Base-by-base conservation (phyloP, 2,113 vertebrate species). In the Elephantulus edwardii region DNA sequence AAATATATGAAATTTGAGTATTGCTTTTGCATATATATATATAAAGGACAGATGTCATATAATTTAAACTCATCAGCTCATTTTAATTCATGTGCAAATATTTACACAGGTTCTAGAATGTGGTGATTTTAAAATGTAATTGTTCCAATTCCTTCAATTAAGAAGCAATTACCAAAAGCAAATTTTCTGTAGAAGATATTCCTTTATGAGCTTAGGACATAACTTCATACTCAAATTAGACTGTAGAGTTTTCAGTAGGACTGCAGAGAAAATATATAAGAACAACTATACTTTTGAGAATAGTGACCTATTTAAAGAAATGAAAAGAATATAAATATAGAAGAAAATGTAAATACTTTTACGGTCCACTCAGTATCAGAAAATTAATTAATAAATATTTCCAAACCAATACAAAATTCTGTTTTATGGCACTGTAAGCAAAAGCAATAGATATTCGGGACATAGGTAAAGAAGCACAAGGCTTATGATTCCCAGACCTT, bases 91-190 rank as follows among this genome's bases (percentile, higher is more conserved):
- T 62, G 70, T 26, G 26, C 24, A 88, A 77, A 38, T 75, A 78
- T 78, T 88, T 70, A 56, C n/a, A 71, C 75, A 56, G 6, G 16
- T 87, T 80, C 71, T 52, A 92, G 11, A 88, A 86, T 8, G 38
- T 82, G 44, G 6, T 56, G 83, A 88, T n/a, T 66, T 0, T 50
- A 83, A 38, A 26, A 62, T 46, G 11, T 1, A 78, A 1, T 54
- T 54, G 30, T 48, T 94, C 64, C 3, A 86, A 35, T 52, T 4
- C 0, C 1, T 44, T 72, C n/a, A 87, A 75, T 48, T 79, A 86
- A 50, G 0, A 87, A 74, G 19, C 20, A 80, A 38, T 56, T 87
- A 79, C 81, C n/a, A 83, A 64, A 52, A 71, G n/a, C 2, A 14
- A 0, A 14, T 79, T 77, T 68, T 42, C 38, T 60, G 22, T 80